These are phyloP conservation scores for Pterocles burchelli DNA, from an alignment of 2,113 vertebrate species.

Conservation along the genomic window DNA sequence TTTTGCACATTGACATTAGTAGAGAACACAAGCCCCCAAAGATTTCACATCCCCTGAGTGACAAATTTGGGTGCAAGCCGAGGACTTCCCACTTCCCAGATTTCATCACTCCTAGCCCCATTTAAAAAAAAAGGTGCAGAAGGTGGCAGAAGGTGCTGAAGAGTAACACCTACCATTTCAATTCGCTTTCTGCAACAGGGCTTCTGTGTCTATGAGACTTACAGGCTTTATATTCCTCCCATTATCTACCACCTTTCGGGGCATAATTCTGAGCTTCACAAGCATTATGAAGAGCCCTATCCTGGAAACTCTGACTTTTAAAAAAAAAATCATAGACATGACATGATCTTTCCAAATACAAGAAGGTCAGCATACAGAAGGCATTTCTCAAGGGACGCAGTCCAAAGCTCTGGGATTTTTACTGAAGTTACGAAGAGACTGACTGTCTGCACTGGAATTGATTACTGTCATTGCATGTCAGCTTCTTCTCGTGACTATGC, in stretches of 20 bases:
- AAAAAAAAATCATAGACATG: neutral
- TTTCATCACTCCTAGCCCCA: neutral
- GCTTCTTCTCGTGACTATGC: slow-evolving; percentile 13
- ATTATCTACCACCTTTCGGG: neutral
- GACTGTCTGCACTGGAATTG: slow-evolving; percentile 63
- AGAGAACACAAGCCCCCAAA: neutral
- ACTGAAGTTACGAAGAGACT: slow-evolving; percentile 6
- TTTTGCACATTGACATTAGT: neutral
- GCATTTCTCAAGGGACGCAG: neutral
- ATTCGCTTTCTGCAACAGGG: neutral
- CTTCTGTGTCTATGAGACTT: neutral
- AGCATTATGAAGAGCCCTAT: neutral
- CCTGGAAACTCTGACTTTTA: neutral
- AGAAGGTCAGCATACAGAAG: slow-evolving; percentile 17
- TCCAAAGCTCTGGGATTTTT: slow-evolving; percentile 54
- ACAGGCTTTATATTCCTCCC: neutral
- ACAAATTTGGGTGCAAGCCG: neutral
- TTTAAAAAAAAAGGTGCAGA: neutral
- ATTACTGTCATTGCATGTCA: slow-evolving; percentile 65
- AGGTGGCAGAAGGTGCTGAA: neutral
- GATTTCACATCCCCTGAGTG: neutral
- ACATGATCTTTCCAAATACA: neutral
- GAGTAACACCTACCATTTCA: neutral
- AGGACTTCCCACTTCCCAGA: neutral
- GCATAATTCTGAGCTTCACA: neutral